phyloP scores from a whole-genome alignment of 2,797 vertebrate genomes.

The Tragopan temminckii region DNA sequence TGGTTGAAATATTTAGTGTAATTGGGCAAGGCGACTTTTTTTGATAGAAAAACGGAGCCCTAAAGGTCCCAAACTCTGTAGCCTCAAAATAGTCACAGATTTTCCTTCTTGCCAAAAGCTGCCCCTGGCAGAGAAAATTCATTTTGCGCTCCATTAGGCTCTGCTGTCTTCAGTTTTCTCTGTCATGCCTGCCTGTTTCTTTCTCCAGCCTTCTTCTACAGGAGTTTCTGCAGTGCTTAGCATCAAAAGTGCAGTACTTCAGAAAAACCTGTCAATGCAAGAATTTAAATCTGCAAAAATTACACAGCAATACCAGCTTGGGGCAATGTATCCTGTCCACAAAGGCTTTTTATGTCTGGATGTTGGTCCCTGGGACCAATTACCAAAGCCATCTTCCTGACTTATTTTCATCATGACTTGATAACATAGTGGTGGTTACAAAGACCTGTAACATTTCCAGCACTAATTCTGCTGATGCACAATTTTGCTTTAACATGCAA shows the following conservation, averaged over 20 bases:
- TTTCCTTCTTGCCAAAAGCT: slow-evolving; percentile 19
- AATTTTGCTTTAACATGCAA: slow-evolving; percentile 23
- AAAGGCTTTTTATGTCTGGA: slow-evolving; percentile 26
- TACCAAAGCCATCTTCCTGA: slow-evolving; percentile 37
- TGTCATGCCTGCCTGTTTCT: background rate
- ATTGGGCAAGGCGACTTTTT: slow-evolving; percentile 11
- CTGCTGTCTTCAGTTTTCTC: slow-evolving; percentile 35
- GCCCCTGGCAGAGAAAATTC: slow-evolving; percentile 59
- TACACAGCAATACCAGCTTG: slow-evolving; percentile 38
- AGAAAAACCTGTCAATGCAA: slow-evolving; percentile 52
- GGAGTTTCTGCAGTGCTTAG: slow-evolving; percentile 39
- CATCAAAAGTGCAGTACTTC: slow-evolving; percentile 47
- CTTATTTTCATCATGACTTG: slow-evolving; percentile 36
- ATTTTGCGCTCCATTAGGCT: slow-evolving; percentile 70
- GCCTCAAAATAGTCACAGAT: slow-evolving; percentile 43
- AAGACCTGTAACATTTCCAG: slow-evolving; percentile 36
- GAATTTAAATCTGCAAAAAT: slow-evolving; percentile 62
- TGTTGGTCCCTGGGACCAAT: slow-evolving; percentile 37
- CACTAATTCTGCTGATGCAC: slow-evolving; percentile 25
- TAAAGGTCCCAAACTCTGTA: slow-evolving; percentile 28
- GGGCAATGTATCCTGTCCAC: slow-evolving; percentile 27
- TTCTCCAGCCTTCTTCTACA: background rate
- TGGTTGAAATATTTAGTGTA: slow-evolving; percentile 31
- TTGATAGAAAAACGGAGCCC: slow-evolving; percentile 12
- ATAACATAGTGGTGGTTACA: background rate